Evolutionary conservation across 1,140 invertebrate species (phyloP).

Genomic region (Leptonema lineaticorne): DNA sequence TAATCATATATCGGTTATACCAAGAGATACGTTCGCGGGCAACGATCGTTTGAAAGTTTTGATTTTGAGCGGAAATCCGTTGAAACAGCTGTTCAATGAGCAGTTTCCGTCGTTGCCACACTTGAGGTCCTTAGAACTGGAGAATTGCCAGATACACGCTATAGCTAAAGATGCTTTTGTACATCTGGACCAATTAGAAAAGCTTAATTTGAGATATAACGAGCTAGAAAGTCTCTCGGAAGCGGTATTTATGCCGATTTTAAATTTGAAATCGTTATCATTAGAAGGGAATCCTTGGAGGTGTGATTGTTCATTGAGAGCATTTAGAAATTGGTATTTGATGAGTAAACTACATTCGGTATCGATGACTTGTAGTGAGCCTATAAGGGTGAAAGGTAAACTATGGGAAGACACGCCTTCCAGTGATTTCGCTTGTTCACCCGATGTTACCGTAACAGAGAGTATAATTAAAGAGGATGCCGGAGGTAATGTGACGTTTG

Average conservation of each 20-base stretch:
- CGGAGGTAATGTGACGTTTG: slow-evolving; percentile 73
- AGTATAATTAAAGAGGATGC: slow-evolving; percentile 64
- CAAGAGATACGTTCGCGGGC: slow-evolving; percentile 72
- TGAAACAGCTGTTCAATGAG: slow-evolving; percentile 60
- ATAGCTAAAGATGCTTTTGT: slow-evolving; percentile 68
- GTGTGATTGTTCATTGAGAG: slow-evolving; percentile 77
- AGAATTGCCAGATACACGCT: slow-evolving; percentile 64
- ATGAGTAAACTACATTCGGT: slow-evolving; percentile 66
- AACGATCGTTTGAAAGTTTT: slow-evolving; percentile 71
- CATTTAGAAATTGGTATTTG: slow-evolving; percentile 73
- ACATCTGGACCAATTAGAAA: slow-evolving; percentile 66
- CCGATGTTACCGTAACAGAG: slow-evolving; percentile 61
- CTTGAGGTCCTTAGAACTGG: slow-evolving; percentile 69
- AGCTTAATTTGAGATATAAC: slow-evolving; percentile 70
- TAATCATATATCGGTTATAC: slow-evolving; percentile 67
- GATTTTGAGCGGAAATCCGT: slow-evolving; percentile 69
- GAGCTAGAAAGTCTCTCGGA: slow-evolving; percentile 65
- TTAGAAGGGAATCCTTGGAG: slow-evolving; percentile 79
- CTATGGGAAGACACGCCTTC: slow-evolving; percentile 68
- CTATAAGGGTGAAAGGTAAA: slow-evolving; percentile 59
- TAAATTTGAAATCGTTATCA: slow-evolving; percentile 68
- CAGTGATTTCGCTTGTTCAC: slow-evolving; percentile 73
- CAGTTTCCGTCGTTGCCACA: slow-evolving; percentile 74
- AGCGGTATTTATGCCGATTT: slow-evolving; percentile 64
- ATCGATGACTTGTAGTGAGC: slow-evolving; percentile 64